Evolutionary conservation across 2,797 vertebrate genomes (phyloP).

Genomic region (Rhinella marina): DNA sequence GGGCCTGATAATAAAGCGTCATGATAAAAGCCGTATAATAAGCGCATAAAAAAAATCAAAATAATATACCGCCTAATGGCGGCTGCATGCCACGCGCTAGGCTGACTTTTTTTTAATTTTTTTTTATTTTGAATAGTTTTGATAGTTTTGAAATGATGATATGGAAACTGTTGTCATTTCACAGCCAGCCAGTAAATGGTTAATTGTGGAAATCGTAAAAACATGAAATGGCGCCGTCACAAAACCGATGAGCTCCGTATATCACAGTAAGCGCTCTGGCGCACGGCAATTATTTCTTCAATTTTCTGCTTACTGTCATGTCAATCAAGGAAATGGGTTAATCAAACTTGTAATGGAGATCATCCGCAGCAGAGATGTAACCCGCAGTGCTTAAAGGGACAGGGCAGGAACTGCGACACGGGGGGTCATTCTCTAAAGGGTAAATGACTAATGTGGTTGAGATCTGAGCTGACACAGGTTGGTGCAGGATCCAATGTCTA

Average conservation of each 20-base stretch:
- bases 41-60: slow-evolving; percentile 24
- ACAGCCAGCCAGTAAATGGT: slow-evolving; percentile 36
- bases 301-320: slow-evolving; percentile 47
- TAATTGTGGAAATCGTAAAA: slow-evolving; percentile 44
- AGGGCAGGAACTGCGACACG: background rate
- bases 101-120: background rate
- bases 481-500: too few relatives aligned
- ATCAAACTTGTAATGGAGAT: slow-evolving; percentile 51
- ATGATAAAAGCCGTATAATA: slow-evolving; percentile 44
- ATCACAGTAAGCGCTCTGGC: slow-evolving; percentile 48
- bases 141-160: background rate
- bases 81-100: background rate
- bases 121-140: background rate
- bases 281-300: slow-evolving; percentile 48
- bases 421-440: background rate
- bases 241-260: slow-evolving; percentile 32
- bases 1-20: slow-evolving; percentile 36
- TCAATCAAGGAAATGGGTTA: slow-evolving; percentile 55
- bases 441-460: background rate
- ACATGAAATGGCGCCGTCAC: slow-evolving; percentile 17
- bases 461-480: background rate
- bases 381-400: background rate
- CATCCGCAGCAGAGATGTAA: background rate
- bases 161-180: background rate
- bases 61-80: slow-evolving; percentile 49